A percentile compares a stretch with the other conserved stretches of the same genome.
These are phyloP conservation scores for Pristionchus mayeri DNA, from an alignment of 2,888 invertebrate species.

Conservation along the genomic window DNA sequence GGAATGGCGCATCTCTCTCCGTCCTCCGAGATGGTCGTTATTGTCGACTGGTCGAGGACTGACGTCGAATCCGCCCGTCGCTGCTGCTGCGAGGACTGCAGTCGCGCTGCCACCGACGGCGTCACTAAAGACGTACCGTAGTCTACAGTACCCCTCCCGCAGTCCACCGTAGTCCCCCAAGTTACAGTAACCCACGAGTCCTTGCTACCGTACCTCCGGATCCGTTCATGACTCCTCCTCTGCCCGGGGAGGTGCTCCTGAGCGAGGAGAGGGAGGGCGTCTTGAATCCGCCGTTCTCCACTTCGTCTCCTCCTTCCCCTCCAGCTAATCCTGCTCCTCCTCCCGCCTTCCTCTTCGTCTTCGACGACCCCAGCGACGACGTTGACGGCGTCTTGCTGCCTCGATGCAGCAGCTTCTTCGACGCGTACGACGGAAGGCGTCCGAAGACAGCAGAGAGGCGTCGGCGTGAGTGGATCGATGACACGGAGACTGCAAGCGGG, in stretches of 20 bases:
- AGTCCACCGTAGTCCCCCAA: no score
- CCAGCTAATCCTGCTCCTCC: neutral
- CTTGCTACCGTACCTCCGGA: neutral
- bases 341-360: neutral
- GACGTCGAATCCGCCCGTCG: neutral
- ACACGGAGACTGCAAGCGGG: neutral
- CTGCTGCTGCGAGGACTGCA: neutral
- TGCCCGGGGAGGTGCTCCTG: neutral
- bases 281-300: conserved; percentile 3
- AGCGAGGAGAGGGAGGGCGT: conserved; percentile 11
- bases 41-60: neutral
- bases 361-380: neutral
- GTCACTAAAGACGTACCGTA: neutral
- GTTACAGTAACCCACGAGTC: no score
- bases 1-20: neutral
- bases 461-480: neutral
- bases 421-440: neutral
- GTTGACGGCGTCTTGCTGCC: neutral
- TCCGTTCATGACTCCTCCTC: neutral
- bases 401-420: neutral
- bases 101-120: neutral
- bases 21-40: conserved; percentile 27
- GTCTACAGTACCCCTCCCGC: neutral
- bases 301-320: neutral
- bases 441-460: neutral